Evolutionary conservation across 2,888 invertebrate species (phyloP), one percentile per base, ranked within the genome.

Genomic region (Drosophila emarginata): DNA sequence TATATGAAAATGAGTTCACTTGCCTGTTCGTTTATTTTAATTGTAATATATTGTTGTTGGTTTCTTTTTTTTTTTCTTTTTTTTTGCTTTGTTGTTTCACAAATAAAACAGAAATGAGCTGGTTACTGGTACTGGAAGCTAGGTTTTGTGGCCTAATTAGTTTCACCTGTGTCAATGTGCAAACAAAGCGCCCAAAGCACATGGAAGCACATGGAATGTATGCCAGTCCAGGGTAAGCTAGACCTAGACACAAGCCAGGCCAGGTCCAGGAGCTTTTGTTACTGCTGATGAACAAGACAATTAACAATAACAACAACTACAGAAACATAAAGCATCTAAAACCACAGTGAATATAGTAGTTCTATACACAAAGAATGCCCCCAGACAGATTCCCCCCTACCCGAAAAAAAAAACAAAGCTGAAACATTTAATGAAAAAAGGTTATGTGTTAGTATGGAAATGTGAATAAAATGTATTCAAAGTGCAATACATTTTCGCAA

Each of bases 101-200:
- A 85, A 88, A 85, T 88, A 85, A 86, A 75, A 85, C 88, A 88
- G 80, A 83, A 86, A 85, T 77, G 84, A 83, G 80, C 80, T 80
- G 83, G 80, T 45, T 45, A 45, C 45, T 45, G 45, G 11, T 12
- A 4, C 45, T 45, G 18, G 12, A 21, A 21, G 45, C 21, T 21
- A 11, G 45, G 88, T 88, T 85, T 85, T 85, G 88, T 85, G 84
- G 84, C 84, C 84, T 88, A 85, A 85, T 85, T 85, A 85, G 84
- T 85, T 85, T 85, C 84, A 85, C 84, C 84, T 85, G 84, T 85
- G 88, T 85, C 84, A 85, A 85, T 88, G 80, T 86, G 78, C 76
- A 85, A 88, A 85, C 88, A 85, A 88, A 74, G 64, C 64, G 60
- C 71, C 65, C 65, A 65, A 71, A 65, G 71, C 65, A 72, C 52